A percentile compares a stretch with the other conserved stretches of the same genome.
Evolutionary conservation across 2,797 vertebrate species (phyloP).

Genomic region (Parauchenoglanis ngamensis): DNA sequence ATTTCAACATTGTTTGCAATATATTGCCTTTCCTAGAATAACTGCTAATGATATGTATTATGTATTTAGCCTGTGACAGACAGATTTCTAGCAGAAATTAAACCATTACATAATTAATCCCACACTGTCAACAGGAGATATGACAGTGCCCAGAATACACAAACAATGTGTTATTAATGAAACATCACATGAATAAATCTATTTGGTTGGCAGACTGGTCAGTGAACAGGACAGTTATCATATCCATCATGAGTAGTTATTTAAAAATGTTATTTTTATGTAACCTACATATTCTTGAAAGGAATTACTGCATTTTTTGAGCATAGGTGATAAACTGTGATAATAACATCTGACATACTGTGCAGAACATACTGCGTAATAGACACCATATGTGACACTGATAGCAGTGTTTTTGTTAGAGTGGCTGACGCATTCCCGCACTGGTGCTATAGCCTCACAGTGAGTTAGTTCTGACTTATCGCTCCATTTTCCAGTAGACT

Average conservation of each 20-base stretch:
- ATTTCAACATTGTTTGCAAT: not conserved
- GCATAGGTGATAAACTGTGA: not conserved
- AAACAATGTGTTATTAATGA: constrained; percentile 24
- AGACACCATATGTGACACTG: not conserved
- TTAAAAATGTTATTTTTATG: not conserved
- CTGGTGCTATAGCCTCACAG: constrained; percentile 21
- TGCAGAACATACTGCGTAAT: not conserved
- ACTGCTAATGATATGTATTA: not conserved
- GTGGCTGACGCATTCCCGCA: constrained; percentile 14
- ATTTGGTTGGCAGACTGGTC: not conserved
- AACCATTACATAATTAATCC: constrained; percentile 6
- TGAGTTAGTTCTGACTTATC: constrained; percentile 47
- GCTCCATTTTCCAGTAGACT: constrained; percentile 46
- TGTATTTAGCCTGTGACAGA: not conserved
- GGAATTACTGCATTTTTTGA: not conserved
- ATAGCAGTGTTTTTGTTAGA: constrained; percentile 13
- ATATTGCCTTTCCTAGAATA: not conserved
- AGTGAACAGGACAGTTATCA: constrained; percentile 1
- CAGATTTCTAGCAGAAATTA: not conserved
- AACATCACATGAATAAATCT: constrained; percentile 29
- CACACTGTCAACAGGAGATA: constrained; percentile 20
- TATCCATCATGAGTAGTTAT: not conserved
- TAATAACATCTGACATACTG: not conserved
- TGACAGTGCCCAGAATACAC: constrained; percentile 24
- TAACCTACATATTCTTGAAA: not conserved